Evolutionary conservation across 2,888 invertebrate genomes (phyloP), one percentile per base, ranked within the genome.

Genomic region (Norana najaformis): DNA sequence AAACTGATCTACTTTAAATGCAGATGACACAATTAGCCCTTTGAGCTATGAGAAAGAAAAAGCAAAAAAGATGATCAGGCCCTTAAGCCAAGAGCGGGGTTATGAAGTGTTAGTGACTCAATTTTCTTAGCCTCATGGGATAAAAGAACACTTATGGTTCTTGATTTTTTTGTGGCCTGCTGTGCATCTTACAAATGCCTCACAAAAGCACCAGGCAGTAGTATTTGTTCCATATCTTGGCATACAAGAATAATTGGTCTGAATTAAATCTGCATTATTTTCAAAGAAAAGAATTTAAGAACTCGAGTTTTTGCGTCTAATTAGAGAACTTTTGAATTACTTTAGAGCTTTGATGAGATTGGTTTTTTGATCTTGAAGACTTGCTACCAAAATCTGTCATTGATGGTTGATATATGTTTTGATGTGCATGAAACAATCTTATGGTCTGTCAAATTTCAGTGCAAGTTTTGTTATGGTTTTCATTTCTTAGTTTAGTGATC

Each of bases 71-170:
- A 69, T 69, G 69, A 69, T 69, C 8, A n/a, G 69, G 5, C 69
- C n/a, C 53, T 30, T 69, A 69, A n/a, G 69, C 30, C 69, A 69
- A 69, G 30, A 69, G 69, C 30, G n/a, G 69, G 69, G 69, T 69
- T 16, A 69, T 8, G 30, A 69, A 69, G 69, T 69, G 69, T n/a
- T 69, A n/a, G 69, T 69, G 30, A 69, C 30, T 69, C n/a, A 69
- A 69, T 69, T 69, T 69, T 69, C 69, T 69, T 69, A 69, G n/a
- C 69, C 69, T 69, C 69, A 69, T 69, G 69, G 69, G 69, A 69
- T 69, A n/a, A 69, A n/a, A 69, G n/a, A 69, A 69, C 8, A 13
- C 69, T 30, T 69, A 6, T 69, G 69, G 69, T 69, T 69, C 69
- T 69, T 69, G 30, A 69, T 3, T 69, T 69, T 41, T 69, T 69